Percentiles rank a stretch among this genome's conserved stretches.
Evolutionary conservation across 2,888 invertebrate genomes (phyloP).

Genomic region (Limnephilus rhombicus): DNA sequence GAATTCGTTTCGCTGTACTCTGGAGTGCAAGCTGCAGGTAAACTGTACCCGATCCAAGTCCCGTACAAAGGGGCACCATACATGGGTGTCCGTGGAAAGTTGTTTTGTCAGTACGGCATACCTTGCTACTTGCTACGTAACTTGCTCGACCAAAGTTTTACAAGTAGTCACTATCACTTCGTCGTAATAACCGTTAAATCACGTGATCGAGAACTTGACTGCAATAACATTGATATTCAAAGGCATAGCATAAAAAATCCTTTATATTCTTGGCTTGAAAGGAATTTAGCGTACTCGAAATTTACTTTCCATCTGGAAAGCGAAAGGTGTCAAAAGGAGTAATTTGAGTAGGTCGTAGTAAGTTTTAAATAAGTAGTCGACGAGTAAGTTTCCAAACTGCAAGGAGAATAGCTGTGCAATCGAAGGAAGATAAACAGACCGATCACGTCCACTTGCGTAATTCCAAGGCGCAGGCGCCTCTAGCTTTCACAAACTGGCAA

Average conservation of each 20-base stretch:
- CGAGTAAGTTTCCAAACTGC: slow-evolving; percentile 29
- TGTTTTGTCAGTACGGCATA: slow-evolving; percentile 18
- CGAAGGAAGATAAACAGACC: slow-evolving; percentile 42
- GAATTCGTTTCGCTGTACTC: slow-evolving; percentile 2
- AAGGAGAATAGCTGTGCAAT: slow-evolving; percentile 21
- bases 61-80: slow-evolving; percentile 13
- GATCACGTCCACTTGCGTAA: slow-evolving; percentile 43
- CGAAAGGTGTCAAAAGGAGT: slow-evolving; percentile 48
- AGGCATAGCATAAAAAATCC: not conserved
- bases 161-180: slow-evolving; percentile 13
- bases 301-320: slow-evolving; percentile 43
- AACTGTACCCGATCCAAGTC: not conserved
- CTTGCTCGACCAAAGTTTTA: not conserved
- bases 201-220: not conserved
- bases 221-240: not conserved
- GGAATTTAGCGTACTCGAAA: slow-evolving; percentile 1
- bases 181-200: not conserved
- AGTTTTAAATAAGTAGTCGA: not conserved
- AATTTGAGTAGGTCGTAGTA: not conserved
- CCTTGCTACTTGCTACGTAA: not conserved
- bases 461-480: slow-evolving; percentile 47
- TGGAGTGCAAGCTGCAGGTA: slow-evolving; percentile 25
- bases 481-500: slow-evolving; percentile 41
- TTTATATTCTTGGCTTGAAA: not conserved
- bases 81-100: slow-evolving; percentile 32